A percentile compares a stretch with the other conserved stretches of the same genome.
phyloP scores from a whole-genome alignment of 2,113 vertebrate genomes.

The Falco punctatus region DNA sequence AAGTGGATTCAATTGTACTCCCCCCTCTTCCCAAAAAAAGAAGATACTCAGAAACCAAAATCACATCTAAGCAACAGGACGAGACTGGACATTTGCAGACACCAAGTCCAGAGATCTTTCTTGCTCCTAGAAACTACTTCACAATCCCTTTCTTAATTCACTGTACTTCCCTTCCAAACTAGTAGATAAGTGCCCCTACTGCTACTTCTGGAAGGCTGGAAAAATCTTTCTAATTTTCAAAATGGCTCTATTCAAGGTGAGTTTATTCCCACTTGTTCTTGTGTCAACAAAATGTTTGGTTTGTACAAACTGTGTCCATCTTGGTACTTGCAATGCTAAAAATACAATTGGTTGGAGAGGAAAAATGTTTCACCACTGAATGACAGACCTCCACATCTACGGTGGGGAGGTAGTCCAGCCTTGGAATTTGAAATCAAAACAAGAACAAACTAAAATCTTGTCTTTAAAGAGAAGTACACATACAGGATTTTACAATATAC shows the following conservation, averaged over 20 bases:
- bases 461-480: background rate
- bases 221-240: background rate
- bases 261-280: background rate
- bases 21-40: fast-evolving
- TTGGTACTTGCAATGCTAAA: background rate
- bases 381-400: background rate
- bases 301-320: background rate
- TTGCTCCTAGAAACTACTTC: background rate
- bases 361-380: background rate
- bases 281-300: background rate
- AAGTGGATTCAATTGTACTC: background rate
- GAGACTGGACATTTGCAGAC: background rate
- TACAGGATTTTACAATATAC: background rate
- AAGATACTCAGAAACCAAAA: background rate
- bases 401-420: background rate
- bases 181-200: background rate
- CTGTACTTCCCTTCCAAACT: background rate
- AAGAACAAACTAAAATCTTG: background rate
- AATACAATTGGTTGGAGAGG: background rate
- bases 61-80: background rate
- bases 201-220: background rate
- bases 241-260: background rate
- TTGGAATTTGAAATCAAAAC: background rate
- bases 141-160: background rate
- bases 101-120: background rate